phyloP scores from a whole-genome alignment of 2,113 vertebrate genomes.

The Nymphicus hollandicus region DNA sequence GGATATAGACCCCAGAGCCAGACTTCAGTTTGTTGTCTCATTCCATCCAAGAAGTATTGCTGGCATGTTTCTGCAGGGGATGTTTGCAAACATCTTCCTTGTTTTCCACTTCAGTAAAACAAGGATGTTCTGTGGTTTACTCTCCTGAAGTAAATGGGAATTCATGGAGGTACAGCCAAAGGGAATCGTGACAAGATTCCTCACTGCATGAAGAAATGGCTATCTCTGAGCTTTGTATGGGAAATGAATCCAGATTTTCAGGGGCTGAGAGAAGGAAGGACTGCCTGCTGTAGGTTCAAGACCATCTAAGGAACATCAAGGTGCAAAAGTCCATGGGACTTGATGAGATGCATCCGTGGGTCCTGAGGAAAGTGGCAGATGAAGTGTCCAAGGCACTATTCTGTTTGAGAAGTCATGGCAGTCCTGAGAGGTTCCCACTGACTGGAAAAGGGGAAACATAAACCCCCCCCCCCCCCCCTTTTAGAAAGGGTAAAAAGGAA shows the following conservation, averaged over 20 bases:
- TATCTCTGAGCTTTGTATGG: not conserved
- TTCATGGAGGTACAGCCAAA: not conserved
- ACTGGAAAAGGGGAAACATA: not conserved
- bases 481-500: too few species aligned
- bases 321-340: not conserved
- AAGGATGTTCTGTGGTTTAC: not conserved
- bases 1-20: not conserved
- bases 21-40: not conserved
- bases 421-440: not conserved
- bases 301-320: not conserved
- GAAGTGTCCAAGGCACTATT: not conserved
- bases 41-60: not conserved
- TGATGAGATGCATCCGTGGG: not conserved
- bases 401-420: not conserved
- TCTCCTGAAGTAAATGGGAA: not conserved
- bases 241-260: not conserved
- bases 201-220: not conserved
- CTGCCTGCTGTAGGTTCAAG: not conserved
- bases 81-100: not conserved
- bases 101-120: not conserved
- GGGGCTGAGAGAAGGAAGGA: not conserved
- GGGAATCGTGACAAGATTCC: not conserved
- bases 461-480: fast-evolving
- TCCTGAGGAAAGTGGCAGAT: not conserved
- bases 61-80: not conserved